Base-by-base conservation (phyloP, 2,113 vertebrate genomes). In the Cisticola juncidis region DNA sequence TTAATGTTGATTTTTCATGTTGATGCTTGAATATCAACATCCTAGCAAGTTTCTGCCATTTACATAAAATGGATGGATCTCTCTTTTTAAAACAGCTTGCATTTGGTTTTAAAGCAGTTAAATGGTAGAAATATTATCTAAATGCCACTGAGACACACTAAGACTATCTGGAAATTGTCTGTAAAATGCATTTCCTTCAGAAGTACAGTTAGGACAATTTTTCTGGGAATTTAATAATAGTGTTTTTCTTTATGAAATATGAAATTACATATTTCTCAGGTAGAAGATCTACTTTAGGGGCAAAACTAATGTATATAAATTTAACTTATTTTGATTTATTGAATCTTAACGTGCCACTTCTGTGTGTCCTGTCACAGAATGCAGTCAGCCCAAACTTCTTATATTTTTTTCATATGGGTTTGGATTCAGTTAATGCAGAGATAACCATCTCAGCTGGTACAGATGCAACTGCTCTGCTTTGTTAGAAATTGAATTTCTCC, bases 21-120 rank as follows among this genome's bases (percentile, higher is more conserved):
- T 61, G 31, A 42, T 45, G 14, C 48, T 95, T 95, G 88, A 73
- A 62, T 72, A 72, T 45, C 14, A 61, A 54, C 35, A 84, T n/a
- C 64, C 68, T 66, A 6, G 3, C 6, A 33, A 62, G 31, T 44
- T 88, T 90, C 81, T 89, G 2, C 28, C 11, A 45, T 81, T 90
- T 93, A 13, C 23, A 82, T 88, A 57, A 87, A 79, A 44, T 19
- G 4, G 20, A 65, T 72, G 5, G 23, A 42, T 65, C 16, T 72
- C 54, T 85, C 6, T 81, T 45, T 83, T 40, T 42, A 54, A 91
- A 96, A 54, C 12, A 64, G 7, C 12, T 81, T 80, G 6, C 28
- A 48, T 45, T 17, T 72, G 51, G 40, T 93, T 85, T 82, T 72
- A 61, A 89, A 87, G 10, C 40, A 51, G 22, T 60, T 85, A 84